Base-by-base conservation (phyloP, 1,140 invertebrate genomes). In the Euglossa dilemma region DNA sequence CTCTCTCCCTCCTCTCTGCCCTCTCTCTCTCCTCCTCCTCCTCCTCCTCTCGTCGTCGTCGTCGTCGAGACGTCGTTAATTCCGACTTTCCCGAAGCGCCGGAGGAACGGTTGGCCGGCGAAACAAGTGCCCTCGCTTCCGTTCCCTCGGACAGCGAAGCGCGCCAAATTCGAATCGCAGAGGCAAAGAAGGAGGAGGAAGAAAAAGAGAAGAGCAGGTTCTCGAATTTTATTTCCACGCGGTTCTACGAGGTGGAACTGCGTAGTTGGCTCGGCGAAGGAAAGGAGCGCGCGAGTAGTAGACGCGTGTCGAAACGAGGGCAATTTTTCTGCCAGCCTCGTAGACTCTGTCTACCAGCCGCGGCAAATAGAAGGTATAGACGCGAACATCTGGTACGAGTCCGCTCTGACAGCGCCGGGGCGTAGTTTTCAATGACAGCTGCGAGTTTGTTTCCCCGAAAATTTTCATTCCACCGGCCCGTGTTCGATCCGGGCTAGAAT, bases 21-120 rank as follows among this genome's bases (percentile, higher is more conserved):
- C 36, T 54, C 52, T 54, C 14, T 18, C 16, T 43, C 8, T 25
- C 7, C 66, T 50, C 25, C 54, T 36, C 45, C 45, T 18, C 12
- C 20, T 47, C 20, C 8, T 20, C 9, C 45, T 25, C 56, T 76
- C 45, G 12, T 74, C 23, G 57, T 14, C 23, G 47, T n/a, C n/a
- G n/a, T 36, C 36, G 1, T 45, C n/a, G 61, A 47, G 52, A 54
- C 76, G 83, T 59, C 63, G 69, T 74, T 74, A 67, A 64, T 54
- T 57, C 36, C 11, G 23, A 54, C 80, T 75, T 75, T 75, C 57
- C 71, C 54, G 75, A 66, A 81, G 59, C 61, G 25, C 25, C 52
- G 14, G 14, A 28, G 56, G 43, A 25, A 73, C 59, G 52, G 63
- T 64, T 25, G 59, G 54, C 9, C 78, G 25, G 16, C 18, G 52